phyloP scores from a whole-genome alignment of 2,888 invertebrate species.

The Brachyptera putata region DNA sequence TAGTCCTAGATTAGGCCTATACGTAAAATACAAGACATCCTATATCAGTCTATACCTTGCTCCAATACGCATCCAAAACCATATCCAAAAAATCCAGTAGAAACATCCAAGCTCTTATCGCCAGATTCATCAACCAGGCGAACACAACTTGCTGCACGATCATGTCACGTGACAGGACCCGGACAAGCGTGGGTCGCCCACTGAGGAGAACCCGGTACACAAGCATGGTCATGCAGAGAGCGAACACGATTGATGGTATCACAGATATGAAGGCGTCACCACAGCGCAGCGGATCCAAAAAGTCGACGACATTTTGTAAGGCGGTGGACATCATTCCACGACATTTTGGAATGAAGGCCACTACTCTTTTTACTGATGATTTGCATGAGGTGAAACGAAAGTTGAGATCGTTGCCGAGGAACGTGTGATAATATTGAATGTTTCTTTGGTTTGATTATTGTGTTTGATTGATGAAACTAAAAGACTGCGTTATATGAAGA shows the following conservation, averaged over 20 bases:
- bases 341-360: too few species aligned
- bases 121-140: slow-evolving; percentile 3
- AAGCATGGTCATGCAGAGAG: not conserved
- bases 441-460: too few species aligned
- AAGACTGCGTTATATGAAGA: too few species aligned
- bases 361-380: too few species aligned
- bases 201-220: not conserved
- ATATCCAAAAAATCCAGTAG: not conserved
- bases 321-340: too few species aligned
- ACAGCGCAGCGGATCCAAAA: not conserved
- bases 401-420: too few species aligned
- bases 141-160: slow-evolving; percentile 2
- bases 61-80: not conserved
- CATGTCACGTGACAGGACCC: not conserved
- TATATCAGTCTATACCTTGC: too few species aligned
- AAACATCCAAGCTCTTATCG: slow-evolving; percentile 3
- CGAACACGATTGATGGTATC: not conserved
- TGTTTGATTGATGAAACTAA: too few species aligned
- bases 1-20: too few species aligned
- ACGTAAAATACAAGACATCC: too few species aligned
- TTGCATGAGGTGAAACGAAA: too few species aligned
- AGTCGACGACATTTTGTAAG: not conserved
- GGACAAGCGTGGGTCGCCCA: not conserved
- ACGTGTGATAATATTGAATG: too few species aligned
- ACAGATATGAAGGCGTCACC: not conserved